Base-by-base conservation (phyloP, 2,797 vertebrate species). In the Pogonophryne albipinna region DNA sequence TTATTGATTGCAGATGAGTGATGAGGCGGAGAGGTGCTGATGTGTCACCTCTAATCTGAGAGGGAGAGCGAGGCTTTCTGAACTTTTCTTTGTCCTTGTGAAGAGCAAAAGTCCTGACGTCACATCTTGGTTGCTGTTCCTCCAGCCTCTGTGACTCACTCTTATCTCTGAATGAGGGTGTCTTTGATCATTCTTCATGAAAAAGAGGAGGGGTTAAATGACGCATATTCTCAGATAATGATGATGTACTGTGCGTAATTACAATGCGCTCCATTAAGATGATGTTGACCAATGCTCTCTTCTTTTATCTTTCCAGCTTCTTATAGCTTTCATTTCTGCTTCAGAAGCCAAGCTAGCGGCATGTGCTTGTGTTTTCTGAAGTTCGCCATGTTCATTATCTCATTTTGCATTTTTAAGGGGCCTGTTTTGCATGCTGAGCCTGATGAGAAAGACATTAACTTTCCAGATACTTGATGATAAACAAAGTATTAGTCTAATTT, bases 1-100 rank as follows among this genome's bases (percentile, higher is more conserved):
- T 17, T 76, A 79, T 80, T 79, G 81, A 85, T 82, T 53, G 50
- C 34, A 23, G 66, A 71, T 82, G 81, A 87, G 74, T 23, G 50
- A 71, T 1, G 14, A 71, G 51, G 78, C 64, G 63, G 62, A 67
- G 73, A 65, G 76, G 63, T 62, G 66, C 74, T 66, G 75, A 71
- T 74, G 78, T 75, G 72, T 80, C 81, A 71, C 76, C 65, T 80
- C 65, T 56, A 55, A 82, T 76, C 73, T 64, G 61, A 52, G 50
- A 45, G 14, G 58, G 50, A 69, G 63, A 46, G 60, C 17, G 38
- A n/a, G 16, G 6, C 4, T 83, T 67, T 65, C 41, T 74, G 9
- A 55, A 65, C 52, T 59, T 64, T 59, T 34, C 16, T n/a, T 57
- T 59, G 38, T 61, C 62, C 34, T 59, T 56, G 50, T 41, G 49